A percentile compares a stretch with the other conserved stretches of the same genome.
Evolutionary conservation across 2,797 vertebrate genomes (phyloP).

Genomic region (Lemur catta): DNA sequence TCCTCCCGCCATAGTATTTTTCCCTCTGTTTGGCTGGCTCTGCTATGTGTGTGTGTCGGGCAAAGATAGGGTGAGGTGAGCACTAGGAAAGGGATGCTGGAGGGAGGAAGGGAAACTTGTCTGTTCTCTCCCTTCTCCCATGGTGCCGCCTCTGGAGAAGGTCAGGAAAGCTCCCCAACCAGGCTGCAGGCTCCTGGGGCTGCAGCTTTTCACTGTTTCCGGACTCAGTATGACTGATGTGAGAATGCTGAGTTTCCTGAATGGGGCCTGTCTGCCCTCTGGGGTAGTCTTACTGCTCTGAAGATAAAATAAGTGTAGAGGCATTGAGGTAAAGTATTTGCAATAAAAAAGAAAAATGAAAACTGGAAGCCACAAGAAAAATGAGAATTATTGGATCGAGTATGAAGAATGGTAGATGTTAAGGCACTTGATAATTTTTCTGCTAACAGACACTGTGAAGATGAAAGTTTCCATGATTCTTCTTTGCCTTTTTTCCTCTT

Average conservation of each 20-base stretch:
- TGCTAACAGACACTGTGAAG: conserved; percentile 16
- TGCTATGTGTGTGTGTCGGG: background rate
- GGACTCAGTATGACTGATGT: background rate
- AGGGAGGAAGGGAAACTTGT: background rate
- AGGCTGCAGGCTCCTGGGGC: background rate
- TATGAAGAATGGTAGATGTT: conserved; percentile 43
- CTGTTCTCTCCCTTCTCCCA: background rate
- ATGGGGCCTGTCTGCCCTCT: background rate
- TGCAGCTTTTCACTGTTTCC: background rate
- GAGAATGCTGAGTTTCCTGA: background rate
- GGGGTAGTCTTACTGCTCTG: background rate
- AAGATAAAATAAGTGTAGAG: conserved; percentile 29
- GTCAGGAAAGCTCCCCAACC: background rate
- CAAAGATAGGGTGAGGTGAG: background rate
- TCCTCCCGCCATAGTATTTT: background rate
- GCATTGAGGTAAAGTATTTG: conserved; percentile 29
- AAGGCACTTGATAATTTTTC: conserved; percentile 54
- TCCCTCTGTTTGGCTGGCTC: background rate
- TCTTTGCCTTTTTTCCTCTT: background rate
- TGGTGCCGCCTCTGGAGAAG: background rate
- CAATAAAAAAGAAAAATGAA: conserved; percentile 57
- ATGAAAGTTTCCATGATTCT: conserved; percentile 4
- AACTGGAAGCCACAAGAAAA: conserved; percentile 53
- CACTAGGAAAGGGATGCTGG: background rate
- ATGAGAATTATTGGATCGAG: conserved; percentile 33